Evolutionary conservation across 2,797 vertebrate species (phyloP).

Genomic region (Bryconaethiops microstoma): DNA sequence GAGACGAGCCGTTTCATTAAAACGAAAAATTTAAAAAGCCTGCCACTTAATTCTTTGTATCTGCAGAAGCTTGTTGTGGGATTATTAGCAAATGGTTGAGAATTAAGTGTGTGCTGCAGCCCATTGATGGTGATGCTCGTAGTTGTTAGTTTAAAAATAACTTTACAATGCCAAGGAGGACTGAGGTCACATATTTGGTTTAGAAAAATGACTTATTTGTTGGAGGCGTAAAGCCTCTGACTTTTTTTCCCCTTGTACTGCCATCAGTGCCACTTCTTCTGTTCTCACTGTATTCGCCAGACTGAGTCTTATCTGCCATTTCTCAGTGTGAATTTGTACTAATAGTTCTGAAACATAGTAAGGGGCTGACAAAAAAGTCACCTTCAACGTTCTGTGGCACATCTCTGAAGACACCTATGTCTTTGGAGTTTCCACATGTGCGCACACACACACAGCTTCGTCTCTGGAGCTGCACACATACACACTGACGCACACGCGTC

Average conservation of each 20-base stretch:
- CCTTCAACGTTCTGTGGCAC: background rate
- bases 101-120: constrained; percentile 28
- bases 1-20: constrained; percentile 57
- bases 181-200: background rate
- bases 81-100: constrained; percentile 44
- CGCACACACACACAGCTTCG: background rate
- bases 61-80: constrained; percentile 45
- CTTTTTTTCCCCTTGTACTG: background rate
- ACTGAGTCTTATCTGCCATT: background rate
- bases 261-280: background rate
- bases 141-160: background rate
- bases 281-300: too few relatives aligned
- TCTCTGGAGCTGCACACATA: constrained; percentile 3
- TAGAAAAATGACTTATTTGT: background rate
- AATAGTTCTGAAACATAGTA: background rate
- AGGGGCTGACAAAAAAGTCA: background rate
- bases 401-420: background rate
- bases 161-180: background rate
- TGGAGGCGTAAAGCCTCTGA: background rate
- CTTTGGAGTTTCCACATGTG: background rate
- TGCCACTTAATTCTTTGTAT: constrained; percentile 21
- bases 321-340: background rate
- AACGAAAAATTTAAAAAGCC: constrained; percentile 47
- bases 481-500: background rate
- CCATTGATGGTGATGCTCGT: constrained; percentile 34